Evolutionary conservation across 2,888 invertebrate species (phyloP).

Genomic region (Hylaea fasciaria): DNA sequence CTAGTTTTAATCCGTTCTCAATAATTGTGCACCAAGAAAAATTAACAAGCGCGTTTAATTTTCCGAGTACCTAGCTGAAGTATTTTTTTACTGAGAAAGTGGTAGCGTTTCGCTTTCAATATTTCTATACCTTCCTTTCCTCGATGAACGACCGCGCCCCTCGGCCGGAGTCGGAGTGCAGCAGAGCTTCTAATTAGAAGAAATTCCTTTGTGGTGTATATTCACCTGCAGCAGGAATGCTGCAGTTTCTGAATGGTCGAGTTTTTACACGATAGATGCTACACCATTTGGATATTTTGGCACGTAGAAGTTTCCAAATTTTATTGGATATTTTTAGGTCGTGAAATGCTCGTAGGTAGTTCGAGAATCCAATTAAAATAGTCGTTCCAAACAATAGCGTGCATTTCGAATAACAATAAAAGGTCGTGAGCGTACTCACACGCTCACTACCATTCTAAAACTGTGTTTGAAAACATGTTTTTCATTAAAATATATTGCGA

Average conservation of each 20-base stretch:
- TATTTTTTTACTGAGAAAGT: too few relatives aligned
- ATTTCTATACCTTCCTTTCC: neutral
- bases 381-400: neutral
- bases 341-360: neutral
- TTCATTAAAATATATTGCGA: slow-evolving; percentile 17
- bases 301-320: too few relatives aligned
- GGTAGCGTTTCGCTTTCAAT: too few relatives aligned
- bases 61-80: too few relatives aligned
- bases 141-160: too few relatives aligned
- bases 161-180: neutral
- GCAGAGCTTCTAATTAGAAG: slow-evolving; percentile 4
- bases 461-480: neutral
- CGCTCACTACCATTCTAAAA: neutral
- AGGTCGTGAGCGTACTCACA: too few relatives aligned
- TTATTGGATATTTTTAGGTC: too few relatives aligned
- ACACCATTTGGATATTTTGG: too few relatives aligned
- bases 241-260: neutral
- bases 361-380: slow-evolving; percentile 21
- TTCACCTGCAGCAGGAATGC: neutral
- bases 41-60: too few relatives aligned
- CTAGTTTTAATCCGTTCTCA: too few relatives aligned
- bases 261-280: too few relatives aligned
- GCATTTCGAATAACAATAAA: neutral
- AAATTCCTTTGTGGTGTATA: neutral
- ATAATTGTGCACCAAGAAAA: too few relatives aligned